These are phyloP conservation scores for Campylomormyrus tamandua DNA, from an alignment of 2,113 vertebrate species.

Conservation along the genomic window DNA sequence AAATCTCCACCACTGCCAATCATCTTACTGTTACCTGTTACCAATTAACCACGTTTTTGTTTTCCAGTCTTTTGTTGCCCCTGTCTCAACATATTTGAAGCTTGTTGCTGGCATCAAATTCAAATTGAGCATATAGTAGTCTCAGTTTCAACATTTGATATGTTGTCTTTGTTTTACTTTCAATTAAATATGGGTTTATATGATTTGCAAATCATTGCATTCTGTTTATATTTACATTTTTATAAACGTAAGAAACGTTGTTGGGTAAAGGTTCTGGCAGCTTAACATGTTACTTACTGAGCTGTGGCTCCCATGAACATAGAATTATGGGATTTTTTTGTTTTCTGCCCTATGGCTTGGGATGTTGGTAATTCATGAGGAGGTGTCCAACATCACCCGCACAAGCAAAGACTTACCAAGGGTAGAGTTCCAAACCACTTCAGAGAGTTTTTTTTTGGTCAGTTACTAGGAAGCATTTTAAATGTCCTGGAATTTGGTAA, in stretches of 20 bases:
- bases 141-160: too few species aligned
- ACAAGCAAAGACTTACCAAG: background rate
- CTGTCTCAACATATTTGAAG: background rate
- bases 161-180: too few species aligned
- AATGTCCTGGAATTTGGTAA: constrained; percentile 8
- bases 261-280: background rate
- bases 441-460: background rate
- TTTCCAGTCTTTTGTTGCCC: background rate
- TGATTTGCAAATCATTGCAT: background rate
- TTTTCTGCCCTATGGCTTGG: background rate
- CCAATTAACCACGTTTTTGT: background rate
- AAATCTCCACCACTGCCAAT: background rate
- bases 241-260: background rate
- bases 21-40: background rate
- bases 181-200: too few species aligned
- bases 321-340: background rate
- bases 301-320: background rate
- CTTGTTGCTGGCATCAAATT: background rate
- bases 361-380: background rate
- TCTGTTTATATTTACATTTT: background rate
- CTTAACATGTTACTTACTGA: background rate
- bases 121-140: background rate
- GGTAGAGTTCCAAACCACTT: background rate
- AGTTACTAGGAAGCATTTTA: constrained; percentile 15
- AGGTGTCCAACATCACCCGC: background rate